Base-by-base conservation (phyloP, 2,888 invertebrate genomes). In the Drosophila stalkeri region DNA sequence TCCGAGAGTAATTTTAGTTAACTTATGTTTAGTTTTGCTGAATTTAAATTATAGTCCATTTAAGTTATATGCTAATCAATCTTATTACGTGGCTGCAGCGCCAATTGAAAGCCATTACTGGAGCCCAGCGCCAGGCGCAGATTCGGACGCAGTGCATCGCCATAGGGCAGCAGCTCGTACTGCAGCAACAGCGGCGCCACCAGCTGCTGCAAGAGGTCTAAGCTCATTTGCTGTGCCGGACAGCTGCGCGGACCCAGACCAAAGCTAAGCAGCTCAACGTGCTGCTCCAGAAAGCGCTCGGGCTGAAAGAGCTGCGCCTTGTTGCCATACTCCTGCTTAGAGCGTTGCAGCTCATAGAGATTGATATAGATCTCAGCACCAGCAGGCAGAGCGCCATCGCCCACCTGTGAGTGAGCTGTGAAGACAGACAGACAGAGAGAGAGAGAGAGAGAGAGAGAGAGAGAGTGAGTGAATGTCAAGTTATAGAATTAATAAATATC, bases 231-330 rank as follows among this genome's bases (percentile, higher is more conserved):
- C 9, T 66, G 75, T 0, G 88, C 89, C 6, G 88, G 80, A 70
- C 89, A 90, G 18, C 65, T 70, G 3, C 90, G 89, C 9, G 88
- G 78, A n/a, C 89, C 89, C 3, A 88, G 37, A 8, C 89, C 72
- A 41, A 77, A 90, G 49, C 80, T 74, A 0, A 81, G 63, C 9
- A 89, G 55, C 16, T 75, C 69, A 0, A 47, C 12, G 0, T 68
- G 18, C 2, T 56, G 37, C 3, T 33, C 35, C 18, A 81, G 14
- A 49, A 82, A 86, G 11, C 90, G 81, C n/a, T 88, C 83, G 0
- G 89, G 82, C 16, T 57, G 60, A 55, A 90, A 90, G 6, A 68
- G 63, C 0, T 54, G 35, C 2, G 80, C 60, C 31, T 60, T 20
- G 0, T 39, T n/a, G 14, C 76, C 73, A n/a, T 74, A 86, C 2